A percentile compares a stretch with the other conserved stretches of the same genome.
phyloP scores from a whole-genome alignment of 2,888 invertebrate genomes.

The Polymixis flavicincta region DNA sequence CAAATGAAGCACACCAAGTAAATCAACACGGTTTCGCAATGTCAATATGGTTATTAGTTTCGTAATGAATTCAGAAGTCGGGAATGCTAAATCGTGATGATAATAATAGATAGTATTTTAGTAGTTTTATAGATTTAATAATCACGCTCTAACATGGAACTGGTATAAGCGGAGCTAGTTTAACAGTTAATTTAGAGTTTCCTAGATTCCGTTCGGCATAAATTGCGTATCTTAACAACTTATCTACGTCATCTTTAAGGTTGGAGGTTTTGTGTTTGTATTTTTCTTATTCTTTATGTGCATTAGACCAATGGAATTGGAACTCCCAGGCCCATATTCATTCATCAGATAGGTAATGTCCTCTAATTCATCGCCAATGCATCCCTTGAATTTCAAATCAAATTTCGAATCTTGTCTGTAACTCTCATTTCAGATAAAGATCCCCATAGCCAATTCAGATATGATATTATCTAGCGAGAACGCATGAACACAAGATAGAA shows the following conservation, averaged over 20 bases:
- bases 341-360: neutral
- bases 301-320: neutral
- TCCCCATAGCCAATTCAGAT: neutral
- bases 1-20: constrained; percentile 65
- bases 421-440: constrained; percentile 1
- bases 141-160: constrained; percentile 22
- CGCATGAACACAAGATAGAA: constrained; percentile 58
- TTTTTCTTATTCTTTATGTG: neutral
- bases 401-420: neutral
- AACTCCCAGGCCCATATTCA: neutral
- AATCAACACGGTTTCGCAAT: constrained; percentile 69
- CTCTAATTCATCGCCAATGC: neutral
- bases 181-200: constrained; percentile 7
- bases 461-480: constrained; percentile 25
- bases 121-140: constrained; percentile 35
- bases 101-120: constrained; percentile 50
- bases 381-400: neutral
- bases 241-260: neutral
- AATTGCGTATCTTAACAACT: constrained; percentile 10
- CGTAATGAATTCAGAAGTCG: constrained; percentile 62
- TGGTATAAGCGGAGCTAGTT: constrained; percentile 9
- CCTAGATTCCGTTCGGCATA: constrained; percentile 9
- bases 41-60: constrained; percentile 61
- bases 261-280: neutral
- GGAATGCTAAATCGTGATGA: constrained; percentile 54